A percentile compares a stretch with the other conserved stretches of the same genome.
Evolutionary conservation across 2,113 vertebrate species (phyloP).

Genomic region (Rattus rattus): DNA sequence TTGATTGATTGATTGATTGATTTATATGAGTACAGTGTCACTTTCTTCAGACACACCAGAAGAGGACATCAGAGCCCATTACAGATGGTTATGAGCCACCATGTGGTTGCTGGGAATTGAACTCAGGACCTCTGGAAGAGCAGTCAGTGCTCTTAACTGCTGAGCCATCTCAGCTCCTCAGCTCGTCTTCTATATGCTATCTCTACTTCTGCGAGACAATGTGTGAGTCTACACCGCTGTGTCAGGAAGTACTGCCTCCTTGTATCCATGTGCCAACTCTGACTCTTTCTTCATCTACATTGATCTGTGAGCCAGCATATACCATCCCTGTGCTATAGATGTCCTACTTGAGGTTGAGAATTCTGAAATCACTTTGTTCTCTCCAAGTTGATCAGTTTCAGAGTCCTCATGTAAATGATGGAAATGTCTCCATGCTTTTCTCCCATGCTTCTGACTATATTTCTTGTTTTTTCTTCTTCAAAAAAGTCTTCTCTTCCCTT

Average conservation of each 20-base stretch:
- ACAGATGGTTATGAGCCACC: no score
- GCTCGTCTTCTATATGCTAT: not conserved
- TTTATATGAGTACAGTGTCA: no score
- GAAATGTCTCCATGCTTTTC: not conserved
- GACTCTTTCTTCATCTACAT: not conserved
- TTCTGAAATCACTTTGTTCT: not conserved
- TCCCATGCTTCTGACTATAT: not conserved
- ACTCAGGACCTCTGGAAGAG: no score
- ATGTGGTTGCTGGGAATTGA: no score
- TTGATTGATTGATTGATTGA: no score
- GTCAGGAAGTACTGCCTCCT: not conserved
- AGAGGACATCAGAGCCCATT: no score
- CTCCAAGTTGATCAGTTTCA: not conserved
- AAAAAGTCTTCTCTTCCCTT: not conserved
- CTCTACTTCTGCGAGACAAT: not conserved
- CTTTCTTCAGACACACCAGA: no score
- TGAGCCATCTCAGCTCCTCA: no score
- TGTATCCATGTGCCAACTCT: not conserved
- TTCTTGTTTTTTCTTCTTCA: not conserved
- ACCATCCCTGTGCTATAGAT: not conserved
- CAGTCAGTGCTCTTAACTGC: no score
- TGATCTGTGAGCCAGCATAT: not conserved
- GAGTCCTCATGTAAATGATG: not conserved
- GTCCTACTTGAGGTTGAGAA: not conserved
- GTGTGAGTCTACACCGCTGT: rapidly evolving